phyloP scores from a whole-genome alignment of 1,140 invertebrate genomes.

The Araneus ventricosus region DNA sequence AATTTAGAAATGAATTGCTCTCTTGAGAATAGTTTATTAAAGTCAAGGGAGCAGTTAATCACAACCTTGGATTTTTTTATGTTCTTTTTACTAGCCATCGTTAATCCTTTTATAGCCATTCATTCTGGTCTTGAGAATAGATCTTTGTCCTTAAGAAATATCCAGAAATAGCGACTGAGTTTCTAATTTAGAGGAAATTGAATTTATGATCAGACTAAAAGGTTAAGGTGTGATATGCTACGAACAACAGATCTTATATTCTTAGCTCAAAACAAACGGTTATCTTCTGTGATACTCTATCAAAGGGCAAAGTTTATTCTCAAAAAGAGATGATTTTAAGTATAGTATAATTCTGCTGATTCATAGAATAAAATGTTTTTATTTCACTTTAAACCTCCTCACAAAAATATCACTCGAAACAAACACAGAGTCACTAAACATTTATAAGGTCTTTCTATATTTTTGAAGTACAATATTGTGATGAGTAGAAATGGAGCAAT shows the following conservation, averaged over 20 bases:
- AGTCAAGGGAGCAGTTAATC: background rate
- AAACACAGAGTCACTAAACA: too few species aligned
- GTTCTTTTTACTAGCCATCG: background rate
- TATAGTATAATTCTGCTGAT: too few species aligned
- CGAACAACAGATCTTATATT: background rate
- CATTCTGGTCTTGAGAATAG: background rate
- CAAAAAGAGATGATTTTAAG: background rate
- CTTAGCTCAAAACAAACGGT: background rate
- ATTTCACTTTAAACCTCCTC: too few species aligned
- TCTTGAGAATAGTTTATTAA: background rate
- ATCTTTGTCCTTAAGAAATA: background rate
- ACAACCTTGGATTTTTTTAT: background rate
- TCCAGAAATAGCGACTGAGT: background rate
- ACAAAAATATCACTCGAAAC: too few species aligned
- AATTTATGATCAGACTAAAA: constrained; percentile 8
- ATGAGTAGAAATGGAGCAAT: too few species aligned
- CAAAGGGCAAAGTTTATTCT: too few species aligned
- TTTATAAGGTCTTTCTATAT: too few species aligned
- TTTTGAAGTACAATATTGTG: too few species aligned
- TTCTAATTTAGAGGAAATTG: background rate
- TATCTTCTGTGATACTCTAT: background rate
- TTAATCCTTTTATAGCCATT: background rate
- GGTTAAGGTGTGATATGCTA: background rate
- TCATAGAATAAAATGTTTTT: too few species aligned
- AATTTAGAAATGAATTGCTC: too few species aligned